Conservation (phyloP, 1,140 invertebrate species). For the Drosophila ficusphila region DNA sequence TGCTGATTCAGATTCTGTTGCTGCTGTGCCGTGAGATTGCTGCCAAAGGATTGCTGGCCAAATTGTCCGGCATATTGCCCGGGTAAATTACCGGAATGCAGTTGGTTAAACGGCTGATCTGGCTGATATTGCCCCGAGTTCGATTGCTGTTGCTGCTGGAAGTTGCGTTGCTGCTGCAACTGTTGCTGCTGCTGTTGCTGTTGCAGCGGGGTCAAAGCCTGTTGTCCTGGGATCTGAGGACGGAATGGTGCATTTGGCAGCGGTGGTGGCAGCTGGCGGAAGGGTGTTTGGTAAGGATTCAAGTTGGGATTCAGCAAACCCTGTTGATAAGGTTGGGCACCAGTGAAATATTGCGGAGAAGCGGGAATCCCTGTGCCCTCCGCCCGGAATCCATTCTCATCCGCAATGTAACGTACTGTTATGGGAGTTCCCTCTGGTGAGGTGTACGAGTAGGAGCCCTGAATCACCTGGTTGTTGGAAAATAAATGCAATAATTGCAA, state of each 20-base stretch:
- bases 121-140: conserved; percentile 74
- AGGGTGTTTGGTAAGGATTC: conserved; percentile 79
- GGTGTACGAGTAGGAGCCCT: conserved; percentile 86
- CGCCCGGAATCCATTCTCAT: conserved; percentile 86
- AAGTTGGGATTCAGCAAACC: conserved; percentile 72
- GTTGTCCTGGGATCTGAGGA: conserved; percentile 54
- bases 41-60: conserved; percentile 45
- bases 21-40: conserved; percentile 50
- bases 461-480: conserved; percentile 61
- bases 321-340: conserved; percentile 82
- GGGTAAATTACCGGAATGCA: conserved; percentile 56
- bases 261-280: conserved; percentile 50
- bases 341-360: conserved; percentile 86
- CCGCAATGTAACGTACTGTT: conserved; percentile 86
- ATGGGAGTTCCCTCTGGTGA: conserved; percentile 86
- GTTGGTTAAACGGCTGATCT: conserved; percentile 58
- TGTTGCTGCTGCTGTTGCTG: conserved; percentile 57
- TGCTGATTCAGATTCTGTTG: conserved; percentile 71
- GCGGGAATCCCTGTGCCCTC: conserved; percentile 87
- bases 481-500: neutral
- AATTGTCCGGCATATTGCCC: conserved; percentile 70
- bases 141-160: conserved; percentile 53
- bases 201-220: conserved; percentile 32
- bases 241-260: conserved; percentile 44
- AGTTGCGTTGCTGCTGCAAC: conserved; percentile 43